Percentiles rank a stretch among this genome's conserved stretches.
phyloP scores from a whole-genome alignment of 2,797 vertebrate genomes.

The Etheostoma nigrum region DNA sequence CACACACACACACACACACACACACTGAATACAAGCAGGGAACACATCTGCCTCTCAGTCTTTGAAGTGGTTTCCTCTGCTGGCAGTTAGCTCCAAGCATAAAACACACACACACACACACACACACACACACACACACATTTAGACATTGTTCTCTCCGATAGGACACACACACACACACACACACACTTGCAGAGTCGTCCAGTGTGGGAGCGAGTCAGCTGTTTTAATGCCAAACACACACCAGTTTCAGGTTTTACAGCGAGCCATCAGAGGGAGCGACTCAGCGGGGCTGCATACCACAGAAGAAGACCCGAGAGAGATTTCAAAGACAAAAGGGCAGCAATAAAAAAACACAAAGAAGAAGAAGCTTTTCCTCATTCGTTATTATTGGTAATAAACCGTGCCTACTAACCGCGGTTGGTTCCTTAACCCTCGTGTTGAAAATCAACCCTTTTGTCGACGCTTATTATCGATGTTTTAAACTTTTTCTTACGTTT shows the following conservation, averaged over 20 bases:
- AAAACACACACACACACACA: slow-evolving; percentile 20
- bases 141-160: not conserved
- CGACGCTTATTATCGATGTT: too few relatives aligned
- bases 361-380: too few relatives aligned
- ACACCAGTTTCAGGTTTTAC: slow-evolving; percentile 53
- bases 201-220: slow-evolving; percentile 41
- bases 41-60: slow-evolving; percentile 43
- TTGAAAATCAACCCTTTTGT: too few relatives aligned
- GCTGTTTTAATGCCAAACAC: slow-evolving; percentile 58
- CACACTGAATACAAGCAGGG: slow-evolving; percentile 24
- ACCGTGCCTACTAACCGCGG: too few relatives aligned
- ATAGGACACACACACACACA: slow-evolving; percentile 15
- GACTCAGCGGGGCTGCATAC: slow-evolving; percentile 52
- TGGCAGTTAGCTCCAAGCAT: slow-evolving; percentile 34
- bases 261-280: slow-evolving; percentile 38
- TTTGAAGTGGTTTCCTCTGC: slow-evolving; percentile 63
- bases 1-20: slow-evolving; percentile 21
- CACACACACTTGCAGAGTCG: not conserved
- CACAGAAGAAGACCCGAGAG: slow-evolving; percentile 22
- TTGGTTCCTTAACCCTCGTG: too few relatives aligned
- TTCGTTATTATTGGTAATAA: too few relatives aligned
- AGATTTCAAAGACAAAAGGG: slow-evolving; percentile 16
- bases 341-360: too few relatives aligned
- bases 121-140: slow-evolving; percentile 19
- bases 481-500: too few relatives aligned